Conservation (phyloP, 2,113 vertebrate genomes). For the Otolemur garnettii region DNA sequence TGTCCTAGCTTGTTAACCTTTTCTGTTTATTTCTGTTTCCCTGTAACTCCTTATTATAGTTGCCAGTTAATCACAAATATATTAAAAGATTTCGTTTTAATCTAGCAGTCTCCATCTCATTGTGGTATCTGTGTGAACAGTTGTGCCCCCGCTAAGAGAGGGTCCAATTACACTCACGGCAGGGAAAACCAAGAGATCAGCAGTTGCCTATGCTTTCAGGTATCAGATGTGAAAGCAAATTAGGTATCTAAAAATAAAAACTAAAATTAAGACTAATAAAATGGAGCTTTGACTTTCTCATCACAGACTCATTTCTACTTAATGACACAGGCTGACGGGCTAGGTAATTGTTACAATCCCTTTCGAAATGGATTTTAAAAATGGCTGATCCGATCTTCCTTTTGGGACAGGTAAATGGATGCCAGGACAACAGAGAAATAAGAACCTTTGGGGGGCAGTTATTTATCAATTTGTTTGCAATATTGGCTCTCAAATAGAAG, state of each 20-base stretch:
- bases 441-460: neutral
- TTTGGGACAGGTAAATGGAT: conserved; percentile 38
- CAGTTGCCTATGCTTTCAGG: conserved; percentile 82
- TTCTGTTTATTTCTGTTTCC: conserved; percentile 86
- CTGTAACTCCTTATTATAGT: conserved; percentile 85
- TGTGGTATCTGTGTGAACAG: conserved; percentile 76
- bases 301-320: conserved; percentile 82
- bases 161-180: conserved; percentile 86
- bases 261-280: conserved; percentile 86
- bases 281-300: conserved; percentile 80
- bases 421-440: conserved; percentile 29
- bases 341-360: conserved; percentile 82
- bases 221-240: conserved; percentile 87
- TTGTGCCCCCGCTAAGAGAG: conserved; percentile 74
- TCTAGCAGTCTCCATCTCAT: conserved; percentile 81
- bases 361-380: conserved; percentile 71
- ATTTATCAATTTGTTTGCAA: conserved; percentile 13
- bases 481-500: neutral
- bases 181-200: conserved; percentile 83
- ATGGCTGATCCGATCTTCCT: conserved; percentile 49
- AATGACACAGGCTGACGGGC: conserved; percentile 80
- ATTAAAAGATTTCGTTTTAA: conserved; percentile 84
- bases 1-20: conserved; percentile 85
- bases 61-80: conserved; percentile 87
- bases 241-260: conserved; percentile 88